Conservation (phyloP, 2,888 invertebrate species). For the Pheosia gnoma region DNA sequence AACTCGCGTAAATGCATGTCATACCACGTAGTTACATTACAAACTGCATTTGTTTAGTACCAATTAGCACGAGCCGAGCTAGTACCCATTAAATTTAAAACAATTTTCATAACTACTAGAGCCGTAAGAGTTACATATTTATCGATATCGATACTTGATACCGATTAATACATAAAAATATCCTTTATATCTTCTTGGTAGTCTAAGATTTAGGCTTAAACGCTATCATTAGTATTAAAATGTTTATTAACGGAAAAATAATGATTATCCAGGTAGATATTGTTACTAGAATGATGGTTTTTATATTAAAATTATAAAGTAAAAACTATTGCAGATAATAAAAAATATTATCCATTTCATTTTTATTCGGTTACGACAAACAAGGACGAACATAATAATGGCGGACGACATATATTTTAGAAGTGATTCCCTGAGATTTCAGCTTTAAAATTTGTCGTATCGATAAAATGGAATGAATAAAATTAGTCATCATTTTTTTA, state of each 20-base stretch:
- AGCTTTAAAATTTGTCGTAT: conserved; percentile 61
- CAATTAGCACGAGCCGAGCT: conserved; percentile 76
- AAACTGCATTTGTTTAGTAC: conserved; percentile 79
- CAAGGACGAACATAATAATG: conserved; percentile 57
- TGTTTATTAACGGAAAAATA: conserved; percentile 76
- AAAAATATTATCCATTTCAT: conserved; percentile 51
- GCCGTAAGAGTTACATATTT: conserved; percentile 49
- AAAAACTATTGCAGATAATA: conserved; percentile 61
- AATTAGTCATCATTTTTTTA: conserved; percentile 63
- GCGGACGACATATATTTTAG: conserved; percentile 25
- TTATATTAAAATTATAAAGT: conserved; percentile 72
- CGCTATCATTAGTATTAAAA: conserved; percentile 71
- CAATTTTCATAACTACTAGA: conserved; percentile 57
- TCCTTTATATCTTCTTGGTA: conserved; percentile 77
- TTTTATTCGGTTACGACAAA: conserved; percentile 49
- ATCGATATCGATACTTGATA: conserved; percentile 31
- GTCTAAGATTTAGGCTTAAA: conserved; percentile 77
- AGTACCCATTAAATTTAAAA: conserved; percentile 66
- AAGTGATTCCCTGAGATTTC: conserved; percentile 45
- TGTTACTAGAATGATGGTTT: conserved; percentile 83
- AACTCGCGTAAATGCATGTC: conserved; percentile 50
- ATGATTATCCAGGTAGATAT: conserved; percentile 76
- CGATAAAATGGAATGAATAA: conserved; percentile 53
- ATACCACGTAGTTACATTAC: conserved; percentile 68
- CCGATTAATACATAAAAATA: conserved; percentile 49